phyloP scores from a whole-genome alignment of 2,113 vertebrate species.

The Xiphorhynchus elegans region DNA sequence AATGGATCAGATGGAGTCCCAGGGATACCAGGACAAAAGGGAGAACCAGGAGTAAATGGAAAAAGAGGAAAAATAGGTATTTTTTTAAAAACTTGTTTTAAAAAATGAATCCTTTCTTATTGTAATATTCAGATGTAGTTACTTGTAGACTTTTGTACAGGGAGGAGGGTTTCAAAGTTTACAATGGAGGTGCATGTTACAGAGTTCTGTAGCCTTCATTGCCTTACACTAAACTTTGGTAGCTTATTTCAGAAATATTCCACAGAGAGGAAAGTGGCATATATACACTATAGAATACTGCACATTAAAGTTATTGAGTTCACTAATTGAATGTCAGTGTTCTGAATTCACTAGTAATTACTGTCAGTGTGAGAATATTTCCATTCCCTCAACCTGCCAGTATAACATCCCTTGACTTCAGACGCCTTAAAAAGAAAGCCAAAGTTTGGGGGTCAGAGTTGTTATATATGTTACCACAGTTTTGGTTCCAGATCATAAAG shows the following conservation, averaged over 20 bases:
- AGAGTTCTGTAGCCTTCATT: not conserved
- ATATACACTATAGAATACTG: not conserved
- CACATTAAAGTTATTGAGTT: not conserved
- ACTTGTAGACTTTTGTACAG: not conserved
- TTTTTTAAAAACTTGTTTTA: not conserved
- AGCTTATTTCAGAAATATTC: not conserved
- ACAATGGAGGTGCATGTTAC: not conserved
- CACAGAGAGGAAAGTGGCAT: not conserved
- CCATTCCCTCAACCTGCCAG: not conserved
- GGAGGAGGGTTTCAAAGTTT: not conserved
- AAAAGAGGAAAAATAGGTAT: constrained; percentile 79
- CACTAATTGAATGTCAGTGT: not conserved
- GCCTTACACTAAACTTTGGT: not conserved
- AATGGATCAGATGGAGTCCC: constrained; percentile 89
- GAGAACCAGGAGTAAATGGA: constrained; percentile 87
- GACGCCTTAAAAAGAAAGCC: not conserved
- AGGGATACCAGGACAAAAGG: constrained; percentile 86
- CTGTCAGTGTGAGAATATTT: not conserved
- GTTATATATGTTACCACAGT: not conserved
- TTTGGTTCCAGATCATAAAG: not conserved
- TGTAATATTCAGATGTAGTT: not conserved
- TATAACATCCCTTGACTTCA: not conserved
- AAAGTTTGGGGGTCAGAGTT: not conserved
- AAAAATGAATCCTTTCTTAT: not conserved
- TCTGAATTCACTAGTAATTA: not conserved